phyloP scores from a whole-genome alignment of 2,113 vertebrate genomes.

The Neopipo cinnamomea region DNA sequence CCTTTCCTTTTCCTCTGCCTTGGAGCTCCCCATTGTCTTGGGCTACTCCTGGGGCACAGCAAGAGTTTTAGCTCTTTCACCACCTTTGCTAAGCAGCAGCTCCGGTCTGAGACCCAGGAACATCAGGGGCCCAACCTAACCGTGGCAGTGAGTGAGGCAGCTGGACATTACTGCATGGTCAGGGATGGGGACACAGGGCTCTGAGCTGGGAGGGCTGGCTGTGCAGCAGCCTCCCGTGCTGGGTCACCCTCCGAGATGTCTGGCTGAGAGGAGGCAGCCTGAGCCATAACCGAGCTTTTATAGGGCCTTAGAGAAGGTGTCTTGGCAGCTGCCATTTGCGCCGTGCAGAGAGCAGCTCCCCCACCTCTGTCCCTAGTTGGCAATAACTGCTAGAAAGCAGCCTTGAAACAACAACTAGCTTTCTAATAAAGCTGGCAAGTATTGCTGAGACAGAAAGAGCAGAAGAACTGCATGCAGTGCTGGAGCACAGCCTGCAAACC shows the following conservation, averaged over 20 bases:
- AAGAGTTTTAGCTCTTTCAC: neutral
- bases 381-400: neutral
- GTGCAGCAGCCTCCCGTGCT: neutral
- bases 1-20: neutral
- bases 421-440: slow-evolving; percentile 39
- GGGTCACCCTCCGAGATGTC: neutral
- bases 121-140: fast-evolving
- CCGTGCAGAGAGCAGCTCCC: neutral
- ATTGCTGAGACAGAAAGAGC: neutral
- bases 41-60: neutral
- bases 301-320: slow-evolving; percentile 12
- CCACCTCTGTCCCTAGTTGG: neutral
- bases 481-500: neutral
- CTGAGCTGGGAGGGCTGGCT: neutral
- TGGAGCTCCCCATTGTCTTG: neutral
- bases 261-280: neutral
- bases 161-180: fast-evolving
- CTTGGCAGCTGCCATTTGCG: slow-evolving; percentile 25
- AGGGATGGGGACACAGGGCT: neutral
- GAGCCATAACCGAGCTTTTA: neutral
- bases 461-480: neutral
- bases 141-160: neutral
- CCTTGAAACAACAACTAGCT: slow-evolving; percentile 41
- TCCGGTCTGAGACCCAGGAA: neutral
- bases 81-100: neutral